phyloP scores from a whole-genome alignment of 2,113 vertebrate genomes.

The Macaca mulatta region DNA sequence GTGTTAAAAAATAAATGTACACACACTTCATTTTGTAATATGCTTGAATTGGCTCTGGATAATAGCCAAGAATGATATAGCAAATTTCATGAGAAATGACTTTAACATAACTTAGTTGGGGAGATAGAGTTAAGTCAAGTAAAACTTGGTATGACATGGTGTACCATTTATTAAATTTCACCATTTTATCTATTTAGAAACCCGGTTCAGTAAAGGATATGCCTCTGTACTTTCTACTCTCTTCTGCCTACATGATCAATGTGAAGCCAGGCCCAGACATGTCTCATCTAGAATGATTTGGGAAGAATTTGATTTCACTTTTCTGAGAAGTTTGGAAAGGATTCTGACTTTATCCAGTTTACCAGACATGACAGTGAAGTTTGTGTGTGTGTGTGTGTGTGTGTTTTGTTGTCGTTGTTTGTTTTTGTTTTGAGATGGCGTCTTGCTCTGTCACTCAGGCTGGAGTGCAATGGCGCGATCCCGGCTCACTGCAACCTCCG shows the following conservation, averaged over 20 bases:
- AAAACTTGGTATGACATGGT: not conserved
- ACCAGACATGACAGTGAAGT: not conserved
- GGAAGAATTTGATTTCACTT: not conserved
- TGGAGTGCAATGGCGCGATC: not conserved
- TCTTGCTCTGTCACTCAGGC: not conserved
- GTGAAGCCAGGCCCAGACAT: not conserved
- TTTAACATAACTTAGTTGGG: not conserved
- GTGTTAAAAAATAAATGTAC: not conserved
- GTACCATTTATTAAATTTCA: not conserved
- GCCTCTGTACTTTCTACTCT: not conserved
- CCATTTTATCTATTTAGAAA: not conserved
- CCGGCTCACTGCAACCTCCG: not conserved
- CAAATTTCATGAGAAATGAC: not conserved
- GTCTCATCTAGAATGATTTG: not conserved
- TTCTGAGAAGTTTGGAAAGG: not conserved
- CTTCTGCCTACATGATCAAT: not conserved
- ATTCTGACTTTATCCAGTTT: not conserved
- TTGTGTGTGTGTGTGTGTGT: too few species aligned
- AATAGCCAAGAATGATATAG: not conserved
- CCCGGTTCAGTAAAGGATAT: not conserved
- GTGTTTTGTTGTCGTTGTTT: too few species aligned
- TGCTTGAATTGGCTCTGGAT: not conserved
- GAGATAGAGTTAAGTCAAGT: not conserved
- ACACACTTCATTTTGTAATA: not conserved
- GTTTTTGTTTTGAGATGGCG: not conserved